Conservation (phyloP, 2,888 invertebrate genomes). For the Ichneumoninae sp. region DNA sequence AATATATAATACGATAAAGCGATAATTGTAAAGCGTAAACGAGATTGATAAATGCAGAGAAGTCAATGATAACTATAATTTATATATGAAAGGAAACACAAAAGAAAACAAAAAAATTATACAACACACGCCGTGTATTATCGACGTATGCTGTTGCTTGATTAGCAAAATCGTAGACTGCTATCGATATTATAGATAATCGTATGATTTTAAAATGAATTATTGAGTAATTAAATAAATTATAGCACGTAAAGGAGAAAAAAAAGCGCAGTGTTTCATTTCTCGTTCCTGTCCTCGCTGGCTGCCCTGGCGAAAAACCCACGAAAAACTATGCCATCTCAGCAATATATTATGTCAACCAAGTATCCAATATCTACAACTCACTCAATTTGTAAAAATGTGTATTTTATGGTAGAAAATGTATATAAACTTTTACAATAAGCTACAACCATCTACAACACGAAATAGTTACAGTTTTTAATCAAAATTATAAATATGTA, state of each 20-base stretch:
- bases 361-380: too few relatives aligned
- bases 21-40: conserved; percentile 45
- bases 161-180: conserved; percentile 76
- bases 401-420: too few relatives aligned
- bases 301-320: too few relatives aligned
- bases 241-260: conserved; percentile 66
- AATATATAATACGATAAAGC: conserved; percentile 54
- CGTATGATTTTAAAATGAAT: conserved; percentile 75
- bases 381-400: too few relatives aligned
- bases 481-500: too few relatives aligned
- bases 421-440: too few relatives aligned
- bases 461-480: too few relatives aligned
- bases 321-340: too few relatives aligned
- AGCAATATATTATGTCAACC: too few relatives aligned
- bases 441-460: too few relatives aligned
- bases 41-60: conserved; percentile 53
- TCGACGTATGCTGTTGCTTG: conserved; percentile 75
- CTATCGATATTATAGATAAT: conserved; percentile 72
- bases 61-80: conserved; percentile 74
- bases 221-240: conserved; percentile 76
- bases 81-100: conserved; percentile 65
- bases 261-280: conserved; percentile 6
- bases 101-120: background rate
- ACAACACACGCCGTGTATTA: conserved; percentile 53
- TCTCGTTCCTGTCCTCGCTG: background rate